Evolutionary conservation across 2,888 invertebrate species (phyloP), one percentile per base, ranked within the genome.

Genomic region (Philopedon plagiatum): DNA sequence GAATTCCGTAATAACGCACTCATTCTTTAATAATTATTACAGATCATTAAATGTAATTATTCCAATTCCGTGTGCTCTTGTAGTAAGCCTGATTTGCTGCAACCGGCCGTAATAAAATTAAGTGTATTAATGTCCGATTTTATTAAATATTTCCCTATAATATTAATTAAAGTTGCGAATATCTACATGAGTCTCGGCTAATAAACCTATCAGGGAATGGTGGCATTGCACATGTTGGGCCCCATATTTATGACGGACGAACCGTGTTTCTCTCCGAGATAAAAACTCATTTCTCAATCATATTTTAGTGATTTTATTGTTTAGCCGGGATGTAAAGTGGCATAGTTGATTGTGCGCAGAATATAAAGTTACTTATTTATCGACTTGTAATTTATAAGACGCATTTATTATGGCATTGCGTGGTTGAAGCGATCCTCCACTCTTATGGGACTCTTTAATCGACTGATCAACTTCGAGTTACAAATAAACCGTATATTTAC

Each of bases 321-420:
- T 85, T 85, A 79, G 84, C 79, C 80, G 79, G 84, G 83, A 84
- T 85, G 84, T 84, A 85, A 85, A 85, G 83, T 85, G 83, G 84
- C 83, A 84, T 84, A 85, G 83, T 83, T 85, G 85, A 86, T 85
- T 86, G 85, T 85, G 83, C 81, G 82, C 81, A 78, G 84, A 82
- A 85, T 85, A 86, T 86, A 86, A 86, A 86, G 84, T 85, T 83
- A 84, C 84, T 85, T 85, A 85, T 86, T 86, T 86, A 86, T 85
- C 82, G 85, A 79, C 80, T 75, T 81, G 83, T 85, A 85, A 86
- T 85, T 85, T 85, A 86, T 84, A 85, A 85, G 83, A 83, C 83
- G 83, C 85, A 84, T 84, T 84, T 83, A 85, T 84, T 84, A 84
- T 82, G 81, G 80, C 79, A 78, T 78, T 83, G 83, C 84, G 84